Evolutionary conservation across 2,797 vertebrate genomes (phyloP).

Genomic region (Serranus cabrilla): DNA sequence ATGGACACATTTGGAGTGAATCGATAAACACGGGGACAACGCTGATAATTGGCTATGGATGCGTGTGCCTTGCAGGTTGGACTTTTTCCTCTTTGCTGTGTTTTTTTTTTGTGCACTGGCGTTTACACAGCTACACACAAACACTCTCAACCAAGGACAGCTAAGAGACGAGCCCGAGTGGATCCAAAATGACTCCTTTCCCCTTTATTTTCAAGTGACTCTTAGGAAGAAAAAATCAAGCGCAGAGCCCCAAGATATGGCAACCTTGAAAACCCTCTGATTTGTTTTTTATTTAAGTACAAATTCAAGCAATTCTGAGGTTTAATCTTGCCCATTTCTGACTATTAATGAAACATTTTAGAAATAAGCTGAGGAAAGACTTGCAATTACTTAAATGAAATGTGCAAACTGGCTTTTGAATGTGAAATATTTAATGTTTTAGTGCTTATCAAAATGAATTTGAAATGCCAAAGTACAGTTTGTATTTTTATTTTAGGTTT

Average conservation of each 20-base stretch:
- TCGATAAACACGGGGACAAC: constrained; percentile 20
- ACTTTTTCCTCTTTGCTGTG: not conserved
- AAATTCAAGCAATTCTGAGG: not conserved
- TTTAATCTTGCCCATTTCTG: not conserved
- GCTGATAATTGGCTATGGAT: constrained; percentile 26
- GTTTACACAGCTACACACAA: not conserved
- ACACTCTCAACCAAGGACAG: constrained; percentile 6
- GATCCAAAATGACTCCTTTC: not conserved
- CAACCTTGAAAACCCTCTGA: not conserved
- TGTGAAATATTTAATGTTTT: too few relatives aligned
- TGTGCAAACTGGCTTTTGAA: too few relatives aligned
- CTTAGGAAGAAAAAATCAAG: not conserved
- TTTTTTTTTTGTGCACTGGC: constrained; percentile 8
- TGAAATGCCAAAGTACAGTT: constrained; percentile 9
- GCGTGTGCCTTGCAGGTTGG: not conserved
- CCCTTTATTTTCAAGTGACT: not conserved
- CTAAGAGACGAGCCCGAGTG: not conserved
- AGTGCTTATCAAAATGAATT: too few relatives aligned
- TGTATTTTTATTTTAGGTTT: constrained; percentile 16
- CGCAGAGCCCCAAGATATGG: not conserved
- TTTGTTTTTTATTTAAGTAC: not conserved
- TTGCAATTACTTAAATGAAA: not conserved
- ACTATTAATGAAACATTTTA: constrained; percentile 2
- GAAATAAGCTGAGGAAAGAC: constrained; percentile 5
- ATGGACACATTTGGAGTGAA: constrained; percentile 20